phyloP scores from a whole-genome alignment of 2,113 vertebrate species.

The Dolichotis patagonum region DNA sequence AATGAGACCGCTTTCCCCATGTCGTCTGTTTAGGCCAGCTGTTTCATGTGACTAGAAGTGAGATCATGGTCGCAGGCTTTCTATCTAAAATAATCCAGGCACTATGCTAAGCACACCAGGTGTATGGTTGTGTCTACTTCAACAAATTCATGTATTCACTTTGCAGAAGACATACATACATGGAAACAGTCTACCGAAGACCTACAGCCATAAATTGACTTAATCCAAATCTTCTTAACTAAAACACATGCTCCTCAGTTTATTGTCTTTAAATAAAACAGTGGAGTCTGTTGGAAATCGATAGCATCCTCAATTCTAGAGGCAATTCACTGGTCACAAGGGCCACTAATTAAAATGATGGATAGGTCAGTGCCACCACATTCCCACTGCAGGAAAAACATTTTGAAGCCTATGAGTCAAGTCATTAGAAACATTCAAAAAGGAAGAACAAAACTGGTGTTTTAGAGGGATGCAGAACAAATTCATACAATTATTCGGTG shows the following conservation, averaged over 20 bases:
- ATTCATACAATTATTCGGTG: background rate
- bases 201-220: background rate
- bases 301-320: background rate
- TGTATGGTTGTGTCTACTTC: background rate
- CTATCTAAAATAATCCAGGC: background rate
- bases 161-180: background rate
- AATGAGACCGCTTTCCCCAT: background rate
- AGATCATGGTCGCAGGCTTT: background rate
- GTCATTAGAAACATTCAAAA: constrained; percentile 45
- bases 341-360: background rate
- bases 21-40: background rate
- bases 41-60: background rate
- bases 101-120: background rate
- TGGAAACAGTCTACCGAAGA: background rate
- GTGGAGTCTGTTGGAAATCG: background rate
- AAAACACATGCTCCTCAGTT: background rate
- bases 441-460: constrained; percentile 21
- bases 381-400: constrained; percentile 14
- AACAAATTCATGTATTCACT: background rate
- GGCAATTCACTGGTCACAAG: background rate
- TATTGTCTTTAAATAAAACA: background rate
- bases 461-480: background rate
- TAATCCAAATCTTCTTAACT: background rate
- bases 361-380: constrained; percentile 25
- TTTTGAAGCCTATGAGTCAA: constrained; percentile 43